A percentile compares a stretch with the other conserved stretches of the same genome.
Evolutionary conservation across 2,113 vertebrate species (phyloP).

Genomic region (Ciconia stormi): DNA sequence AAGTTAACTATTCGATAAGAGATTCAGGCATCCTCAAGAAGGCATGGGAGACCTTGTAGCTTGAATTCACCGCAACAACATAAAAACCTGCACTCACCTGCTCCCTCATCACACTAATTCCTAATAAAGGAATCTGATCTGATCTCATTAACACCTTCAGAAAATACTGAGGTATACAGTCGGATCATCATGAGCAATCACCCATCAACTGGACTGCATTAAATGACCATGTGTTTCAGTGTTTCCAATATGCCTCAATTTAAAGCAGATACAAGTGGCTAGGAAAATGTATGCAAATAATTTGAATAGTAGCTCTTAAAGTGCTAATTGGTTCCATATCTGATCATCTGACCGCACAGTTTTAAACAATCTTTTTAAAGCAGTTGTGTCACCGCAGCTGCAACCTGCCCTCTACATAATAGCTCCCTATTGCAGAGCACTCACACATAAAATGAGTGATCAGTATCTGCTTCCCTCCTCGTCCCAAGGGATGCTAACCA

Average conservation of each 20-base stretch:
- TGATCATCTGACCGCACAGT: background rate
- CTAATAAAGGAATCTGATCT: background rate
- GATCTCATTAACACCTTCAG: background rate
- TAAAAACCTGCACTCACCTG: background rate
- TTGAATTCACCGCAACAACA: background rate
- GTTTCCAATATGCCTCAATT: background rate
- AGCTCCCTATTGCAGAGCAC: background rate
- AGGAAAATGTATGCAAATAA: background rate
- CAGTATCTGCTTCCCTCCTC: background rate
- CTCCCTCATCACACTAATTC: background rate
- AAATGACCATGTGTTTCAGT: background rate
- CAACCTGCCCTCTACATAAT: conserved; percentile 18
- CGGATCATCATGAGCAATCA: fast-evolving
- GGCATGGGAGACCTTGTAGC: background rate
- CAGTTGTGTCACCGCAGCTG: background rate
- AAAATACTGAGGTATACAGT: background rate
- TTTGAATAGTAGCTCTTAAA: background rate
- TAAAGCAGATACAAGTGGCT: background rate
- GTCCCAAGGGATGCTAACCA: background rate
- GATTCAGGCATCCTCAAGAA: background rate
- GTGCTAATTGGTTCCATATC: background rate
- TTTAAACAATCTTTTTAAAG: conserved; percentile 9
- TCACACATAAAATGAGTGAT: conserved; percentile 16
- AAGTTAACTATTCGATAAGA: background rate
- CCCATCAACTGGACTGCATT: background rate